These are phyloP conservation scores for Euproctis similis DNA, from an alignment of 2,888 invertebrate genomes.

Conservation along the genomic window DNA sequence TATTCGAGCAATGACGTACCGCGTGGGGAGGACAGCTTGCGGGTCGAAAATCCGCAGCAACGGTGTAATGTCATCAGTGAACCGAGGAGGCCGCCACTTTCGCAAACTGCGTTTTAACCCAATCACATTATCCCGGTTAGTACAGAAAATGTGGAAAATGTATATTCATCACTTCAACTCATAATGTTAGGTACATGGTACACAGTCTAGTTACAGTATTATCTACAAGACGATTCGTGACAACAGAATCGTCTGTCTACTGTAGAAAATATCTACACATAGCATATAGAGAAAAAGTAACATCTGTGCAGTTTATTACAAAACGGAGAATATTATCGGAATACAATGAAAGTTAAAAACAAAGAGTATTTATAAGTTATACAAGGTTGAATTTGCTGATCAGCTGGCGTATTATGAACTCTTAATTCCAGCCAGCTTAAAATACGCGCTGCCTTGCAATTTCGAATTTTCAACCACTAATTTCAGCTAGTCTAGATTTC, in stretches of 20 bases:
- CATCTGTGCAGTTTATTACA: constrained; percentile 16
- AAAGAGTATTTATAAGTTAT: too few species aligned
- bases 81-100: constrained; percentile 89
- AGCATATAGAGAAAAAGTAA: constrained; percentile 10
- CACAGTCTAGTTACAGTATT: constrained; percentile 34
- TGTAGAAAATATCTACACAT: constrained; percentile 19
- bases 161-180: constrained; percentile 22
- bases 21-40: constrained; percentile 73
- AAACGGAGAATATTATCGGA: constrained; percentile 16
- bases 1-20: constrained; percentile 67
- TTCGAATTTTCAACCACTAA: too few species aligned
- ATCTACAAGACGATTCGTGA: constrained; percentile 23
- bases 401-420: too few species aligned
- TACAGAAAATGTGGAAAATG: too few species aligned
- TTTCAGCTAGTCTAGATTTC: too few species aligned
- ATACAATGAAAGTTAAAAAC: constrained; percentile 18
- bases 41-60: constrained; percentile 86
- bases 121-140: constrained; percentile 41
- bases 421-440: too few species aligned
- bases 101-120: constrained; percentile 78
- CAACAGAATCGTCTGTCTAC: constrained; percentile 26
- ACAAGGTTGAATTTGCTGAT: too few species aligned
- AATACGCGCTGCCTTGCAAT: too few species aligned
- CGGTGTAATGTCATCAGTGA: constrained; percentile 86
- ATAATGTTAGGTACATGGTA: constrained; percentile 28